Percentiles rank a stretch among this genome's conserved stretches.
Evolutionary conservation across 2,113 vertebrate genomes (phyloP).

Genomic region (Platanista minor): DNA sequence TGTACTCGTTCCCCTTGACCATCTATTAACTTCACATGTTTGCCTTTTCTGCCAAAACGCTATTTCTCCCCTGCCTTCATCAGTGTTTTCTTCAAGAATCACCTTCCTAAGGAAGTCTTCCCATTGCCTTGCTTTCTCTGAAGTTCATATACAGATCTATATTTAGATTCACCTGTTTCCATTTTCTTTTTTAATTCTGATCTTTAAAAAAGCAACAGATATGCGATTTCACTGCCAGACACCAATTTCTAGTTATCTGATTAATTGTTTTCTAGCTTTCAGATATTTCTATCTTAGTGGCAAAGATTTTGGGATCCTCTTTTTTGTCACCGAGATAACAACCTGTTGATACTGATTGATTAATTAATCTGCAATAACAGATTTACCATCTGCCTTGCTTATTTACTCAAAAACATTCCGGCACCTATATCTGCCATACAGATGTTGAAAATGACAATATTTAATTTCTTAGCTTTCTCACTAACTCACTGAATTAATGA

Average conservation of each 20-base stretch:
- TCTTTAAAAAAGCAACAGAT: background rate
- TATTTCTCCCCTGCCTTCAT: background rate
- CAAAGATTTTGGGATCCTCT: background rate
- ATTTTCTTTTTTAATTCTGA: background rate
- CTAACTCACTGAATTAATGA: background rate
- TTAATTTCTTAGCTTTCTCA: constrained; percentile 12
- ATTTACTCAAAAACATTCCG: background rate
- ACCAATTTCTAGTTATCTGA: background rate
- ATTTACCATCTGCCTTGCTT: background rate
- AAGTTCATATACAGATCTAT: background rate
- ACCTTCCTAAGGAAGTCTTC: background rate
- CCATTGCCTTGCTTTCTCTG: background rate
- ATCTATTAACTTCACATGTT: background rate
- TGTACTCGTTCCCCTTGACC: background rate
- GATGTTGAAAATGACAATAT: background rate
- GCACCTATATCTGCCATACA: background rate
- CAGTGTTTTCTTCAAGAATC: background rate
- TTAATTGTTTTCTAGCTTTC: background rate
- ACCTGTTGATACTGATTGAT: background rate
- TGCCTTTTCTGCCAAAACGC: background rate
- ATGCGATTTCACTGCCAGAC: background rate
- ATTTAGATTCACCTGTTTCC: background rate
- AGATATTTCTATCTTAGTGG: background rate
- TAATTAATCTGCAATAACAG: background rate
- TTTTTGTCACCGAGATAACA: background rate